Percentiles rank a stretch among this genome's conserved stretches.
Conservation (phyloP, 2,888 invertebrate species). For the Anoplius nigerrimus region DNA sequence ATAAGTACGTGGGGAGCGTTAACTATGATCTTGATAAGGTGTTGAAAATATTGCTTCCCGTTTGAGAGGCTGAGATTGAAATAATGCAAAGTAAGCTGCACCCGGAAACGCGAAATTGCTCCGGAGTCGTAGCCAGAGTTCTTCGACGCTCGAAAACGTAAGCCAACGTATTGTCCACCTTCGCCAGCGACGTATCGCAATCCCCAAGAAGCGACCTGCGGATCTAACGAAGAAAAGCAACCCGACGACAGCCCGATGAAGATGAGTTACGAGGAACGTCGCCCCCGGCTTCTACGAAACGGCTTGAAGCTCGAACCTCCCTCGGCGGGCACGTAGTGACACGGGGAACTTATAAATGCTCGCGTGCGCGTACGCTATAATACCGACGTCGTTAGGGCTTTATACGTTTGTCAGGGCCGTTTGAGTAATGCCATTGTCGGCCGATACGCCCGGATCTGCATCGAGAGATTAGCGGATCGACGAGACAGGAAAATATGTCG, state of each 20-base stretch:
- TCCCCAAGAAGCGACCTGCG: background rate
- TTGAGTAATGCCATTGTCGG: constrained; percentile 60
- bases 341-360: constrained; percentile 55
- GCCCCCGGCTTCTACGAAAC: constrained; percentile 50
- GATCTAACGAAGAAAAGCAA: constrained; percentile 29
- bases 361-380: constrained; percentile 61
- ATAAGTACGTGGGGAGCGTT: too few relatives aligned
- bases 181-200: too few relatives aligned
- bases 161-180: too few relatives aligned
- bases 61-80: too few relatives aligned
- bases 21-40: too few relatives aligned
- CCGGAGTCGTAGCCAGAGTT: too few relatives aligned
- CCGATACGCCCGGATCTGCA: constrained; percentile 31
- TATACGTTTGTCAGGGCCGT: constrained; percentile 62
- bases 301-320: constrained; percentile 24
- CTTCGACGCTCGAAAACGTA: too few relatives aligned
- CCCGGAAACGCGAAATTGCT: too few relatives aligned
- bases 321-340: constrained; percentile 20
- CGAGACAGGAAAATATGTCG: background rate
- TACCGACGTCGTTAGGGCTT: constrained; percentile 60
- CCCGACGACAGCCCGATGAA: constrained; percentile 55
- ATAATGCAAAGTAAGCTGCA: too few relatives aligned
- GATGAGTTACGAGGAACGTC: constrained; percentile 61
- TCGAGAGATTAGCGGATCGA: constrained; percentile 10
- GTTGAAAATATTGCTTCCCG: too few relatives aligned